These are phyloP conservation scores for Dorcus parallelipipedus DNA, from an alignment of 2,888 invertebrate species.

Conservation along the genomic window DNA sequence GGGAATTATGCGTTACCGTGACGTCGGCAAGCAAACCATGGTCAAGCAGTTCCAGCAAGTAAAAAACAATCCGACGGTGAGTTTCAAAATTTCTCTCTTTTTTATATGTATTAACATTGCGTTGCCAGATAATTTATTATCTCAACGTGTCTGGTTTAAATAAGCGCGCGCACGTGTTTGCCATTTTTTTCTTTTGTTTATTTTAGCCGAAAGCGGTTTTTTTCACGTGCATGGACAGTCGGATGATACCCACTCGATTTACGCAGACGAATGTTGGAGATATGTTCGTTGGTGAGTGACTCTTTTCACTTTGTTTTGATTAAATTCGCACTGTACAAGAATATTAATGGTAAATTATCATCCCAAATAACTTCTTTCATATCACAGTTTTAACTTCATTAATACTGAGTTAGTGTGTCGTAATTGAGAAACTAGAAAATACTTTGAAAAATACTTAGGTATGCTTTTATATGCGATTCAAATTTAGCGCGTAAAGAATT, in stretches of 20 bases:
- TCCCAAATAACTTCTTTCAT: too few relatives aligned
- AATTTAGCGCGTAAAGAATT: too few relatives aligned
- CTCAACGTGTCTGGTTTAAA: not conserved
- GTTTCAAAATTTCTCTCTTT: slow-evolving; percentile 31
- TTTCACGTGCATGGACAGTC: slow-evolving; percentile 97
- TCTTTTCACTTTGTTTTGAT: too few relatives aligned
- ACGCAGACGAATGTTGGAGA: slow-evolving; percentile 95
- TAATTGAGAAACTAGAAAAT: too few relatives aligned
- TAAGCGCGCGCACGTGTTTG: slow-evolving; percentile 4
- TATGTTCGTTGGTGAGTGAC: slow-evolving; percentile 85
- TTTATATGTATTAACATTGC: not conserved
- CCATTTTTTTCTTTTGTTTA: slow-evolving; percentile 24
- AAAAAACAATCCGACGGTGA: slow-evolving; percentile 81
- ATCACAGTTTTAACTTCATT: too few relatives aligned
- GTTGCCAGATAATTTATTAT: not conserved
- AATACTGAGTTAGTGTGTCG: too few relatives aligned
- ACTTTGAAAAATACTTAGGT: too few relatives aligned
- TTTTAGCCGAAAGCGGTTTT: slow-evolving; percentile 93
- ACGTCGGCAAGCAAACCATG: slow-evolving; percentile 78
- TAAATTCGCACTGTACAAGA: too few relatives aligned
- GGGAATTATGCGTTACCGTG: slow-evolving; percentile 87
- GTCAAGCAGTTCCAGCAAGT: slow-evolving; percentile 90
- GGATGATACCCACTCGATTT: slow-evolving; percentile 94
- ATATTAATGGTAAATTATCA: too few relatives aligned
- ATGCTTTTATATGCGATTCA: too few relatives aligned